Base-by-base conservation (phyloP, 2,797 vertebrate species). In the Hydrolagus colliei region DNA sequence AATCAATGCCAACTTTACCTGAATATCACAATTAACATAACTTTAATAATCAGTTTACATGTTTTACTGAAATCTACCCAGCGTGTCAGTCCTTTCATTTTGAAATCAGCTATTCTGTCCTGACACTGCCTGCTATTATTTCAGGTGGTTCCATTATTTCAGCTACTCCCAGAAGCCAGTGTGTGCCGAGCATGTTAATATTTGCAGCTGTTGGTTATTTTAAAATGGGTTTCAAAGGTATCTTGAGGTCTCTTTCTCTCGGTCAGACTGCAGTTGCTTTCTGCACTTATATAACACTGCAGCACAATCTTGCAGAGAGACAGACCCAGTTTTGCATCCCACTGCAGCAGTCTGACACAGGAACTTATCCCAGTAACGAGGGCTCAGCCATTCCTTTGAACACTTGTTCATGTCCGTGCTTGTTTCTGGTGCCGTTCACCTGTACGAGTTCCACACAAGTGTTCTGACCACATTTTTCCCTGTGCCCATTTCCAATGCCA, bases 221-320 rank as follows among this genome's bases (percentile, higher is more conserved):
- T 71, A 84, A 71, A 52, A 65, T 65, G 20, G 79, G 13, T 68
- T 84, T 84, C 27, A 84, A 67, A 68, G 65, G 32, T 84, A 41
- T 68, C 79, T 71, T 35, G 79, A 84, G 79, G 65, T 65, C 65
- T 84, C 41, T 35, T 11, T 35, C 74, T 52, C 41, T 52, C 41
- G 41, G 14, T 76, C 65, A 41, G 79, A 41, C 27, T 84, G 79
- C 79, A 10, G 79, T 84, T 84, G 65, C 68, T 84, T 68, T 41
- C 16, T 84, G 79, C 32, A 68, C 68, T 84, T 84, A 84, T 71
- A 84, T 84, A 84, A 84, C 79, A 84, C 65, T 84, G 79, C 78
- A 41, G 78, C 35, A 52, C 41, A 52, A 52, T 52, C 41, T 52
- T 52, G 41, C 41, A 52, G 41, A 52, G 41, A 52, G 41, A 52